Percentiles rank a stretch among this genome's conserved stretches.
Conservation (phyloP, 1,140 invertebrate species). For the Anagrus nilaparvatae region DNA sequence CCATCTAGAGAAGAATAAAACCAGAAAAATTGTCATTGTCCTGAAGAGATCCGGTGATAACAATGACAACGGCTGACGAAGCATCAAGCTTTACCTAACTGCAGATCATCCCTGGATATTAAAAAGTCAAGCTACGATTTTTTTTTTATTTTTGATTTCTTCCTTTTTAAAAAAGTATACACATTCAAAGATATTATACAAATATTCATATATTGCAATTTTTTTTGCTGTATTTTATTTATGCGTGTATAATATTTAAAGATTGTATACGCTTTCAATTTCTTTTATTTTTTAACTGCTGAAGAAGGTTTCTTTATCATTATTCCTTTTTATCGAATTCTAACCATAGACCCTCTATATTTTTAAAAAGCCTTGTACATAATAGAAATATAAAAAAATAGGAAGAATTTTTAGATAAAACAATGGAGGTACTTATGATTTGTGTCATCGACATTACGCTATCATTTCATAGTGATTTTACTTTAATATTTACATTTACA, state of each 20-base stretch:
- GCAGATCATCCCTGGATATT: conserved; percentile 42
- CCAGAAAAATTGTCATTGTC: conserved; percentile 40
- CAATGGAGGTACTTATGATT: conserved; percentile 24
- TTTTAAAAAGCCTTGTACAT: too few relatives aligned
- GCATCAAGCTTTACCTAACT: conserved; percentile 31
- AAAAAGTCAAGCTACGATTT: conserved; percentile 29
- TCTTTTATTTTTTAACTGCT: neutral
- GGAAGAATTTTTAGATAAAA: conserved; percentile 18
- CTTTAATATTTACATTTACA: too few relatives aligned
- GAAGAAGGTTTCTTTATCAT: neutral
- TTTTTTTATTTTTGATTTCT: conserved; percentile 16
- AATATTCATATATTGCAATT: neutral
- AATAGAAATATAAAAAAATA: too few relatives aligned
- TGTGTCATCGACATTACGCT: conserved; percentile 20
- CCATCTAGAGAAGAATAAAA: conserved; percentile 40
- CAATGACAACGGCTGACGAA: conserved; percentile 41
- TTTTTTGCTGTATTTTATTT: neutral
- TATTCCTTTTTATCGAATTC: conserved; percentile 1
- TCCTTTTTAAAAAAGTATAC: conserved; percentile 3
- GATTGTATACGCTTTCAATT: neutral
- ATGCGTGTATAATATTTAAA: neutral
- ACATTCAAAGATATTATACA: neutral
- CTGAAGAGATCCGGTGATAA: conserved; percentile 39
- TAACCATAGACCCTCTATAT: conserved; percentile 19
- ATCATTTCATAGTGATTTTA: too few relatives aligned